Evolutionary conservation across 2,797 vertebrate species (phyloP).

Genomic region (Capromys pilorides): DNA sequence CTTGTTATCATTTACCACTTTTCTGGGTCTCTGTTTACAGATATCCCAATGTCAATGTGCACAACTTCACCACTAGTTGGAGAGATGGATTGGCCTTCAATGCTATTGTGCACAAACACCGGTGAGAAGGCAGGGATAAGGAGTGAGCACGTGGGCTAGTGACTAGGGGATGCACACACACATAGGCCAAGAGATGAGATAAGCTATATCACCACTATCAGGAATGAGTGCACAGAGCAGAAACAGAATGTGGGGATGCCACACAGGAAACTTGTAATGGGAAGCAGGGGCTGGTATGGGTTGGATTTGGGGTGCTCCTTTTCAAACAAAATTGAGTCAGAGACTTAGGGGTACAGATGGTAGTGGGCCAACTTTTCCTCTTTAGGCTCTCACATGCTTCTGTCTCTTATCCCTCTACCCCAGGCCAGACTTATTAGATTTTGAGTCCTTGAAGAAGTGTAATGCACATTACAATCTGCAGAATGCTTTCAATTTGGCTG

Average conservation of each 20-base stretch:
- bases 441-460: constrained; percentile 93
- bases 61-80: constrained; percentile 98
- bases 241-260: not conserved
- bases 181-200: not conserved
- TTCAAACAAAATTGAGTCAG: not conserved
- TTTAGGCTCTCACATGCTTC: not conserved
- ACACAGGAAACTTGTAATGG: not conserved
- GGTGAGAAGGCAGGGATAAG: constrained; percentile 83
- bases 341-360: not conserved
- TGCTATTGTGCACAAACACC: constrained; percentile 97
- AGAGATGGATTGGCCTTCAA: constrained; percentile 96
- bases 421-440: constrained; percentile 95
- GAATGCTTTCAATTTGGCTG: constrained; percentile 95
- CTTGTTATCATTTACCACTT: not conserved
- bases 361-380: not conserved
- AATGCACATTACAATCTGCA: constrained; percentile 97
- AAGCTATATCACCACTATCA: not conserved
- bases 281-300: not conserved
- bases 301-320: not conserved
- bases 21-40: constrained; percentile 80
- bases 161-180: not conserved
- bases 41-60: constrained; percentile 96
- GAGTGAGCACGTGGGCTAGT: fast-evolving
- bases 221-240: not conserved
- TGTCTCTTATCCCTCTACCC: not conserved